Conservation (phyloP, 1,140 invertebrate species). For the Penaeus indicus region DNA sequence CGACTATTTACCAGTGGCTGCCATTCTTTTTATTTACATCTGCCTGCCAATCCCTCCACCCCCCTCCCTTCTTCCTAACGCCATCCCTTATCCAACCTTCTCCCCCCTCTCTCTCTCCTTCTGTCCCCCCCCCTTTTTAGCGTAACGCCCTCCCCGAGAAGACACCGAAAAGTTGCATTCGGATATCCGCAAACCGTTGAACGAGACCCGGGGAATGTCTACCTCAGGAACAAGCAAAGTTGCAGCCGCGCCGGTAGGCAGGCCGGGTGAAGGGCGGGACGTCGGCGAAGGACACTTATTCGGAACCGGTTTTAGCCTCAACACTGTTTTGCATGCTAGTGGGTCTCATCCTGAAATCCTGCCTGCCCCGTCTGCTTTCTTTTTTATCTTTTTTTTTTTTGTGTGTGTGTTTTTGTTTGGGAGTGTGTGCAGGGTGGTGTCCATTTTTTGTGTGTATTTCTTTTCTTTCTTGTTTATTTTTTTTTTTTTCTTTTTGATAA, state of each 20-base stretch:
- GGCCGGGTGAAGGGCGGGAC: neutral
- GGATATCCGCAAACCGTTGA: no score
- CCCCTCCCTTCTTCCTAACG: neutral
- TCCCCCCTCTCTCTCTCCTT: neutral
- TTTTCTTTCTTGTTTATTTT: neutral
- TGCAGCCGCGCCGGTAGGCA: no score
- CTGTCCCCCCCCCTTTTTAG: neutral
- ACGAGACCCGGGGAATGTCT: no score
- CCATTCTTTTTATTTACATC: slow-evolving; percentile 6
- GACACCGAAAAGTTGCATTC: no score
- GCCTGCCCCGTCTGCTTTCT: no score
- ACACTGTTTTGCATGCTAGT: slow-evolving; percentile 30
- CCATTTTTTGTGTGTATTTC: neutral
- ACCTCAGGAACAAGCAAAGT: no score
- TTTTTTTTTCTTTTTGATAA: no score
- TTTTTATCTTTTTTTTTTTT: neutral
- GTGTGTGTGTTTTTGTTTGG: neutral
- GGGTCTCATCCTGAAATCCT: neutral
- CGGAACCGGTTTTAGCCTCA: slow-evolving; percentile 29
- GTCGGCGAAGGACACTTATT: neutral
- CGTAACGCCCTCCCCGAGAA: neutral
- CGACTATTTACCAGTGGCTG: neutral
- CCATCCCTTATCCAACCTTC: neutral
- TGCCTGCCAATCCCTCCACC: neutral
- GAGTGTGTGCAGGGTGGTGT: neutral